Base-by-base conservation (phyloP, 2,888 invertebrate species). In the Oxyscelio sp. region DNA sequence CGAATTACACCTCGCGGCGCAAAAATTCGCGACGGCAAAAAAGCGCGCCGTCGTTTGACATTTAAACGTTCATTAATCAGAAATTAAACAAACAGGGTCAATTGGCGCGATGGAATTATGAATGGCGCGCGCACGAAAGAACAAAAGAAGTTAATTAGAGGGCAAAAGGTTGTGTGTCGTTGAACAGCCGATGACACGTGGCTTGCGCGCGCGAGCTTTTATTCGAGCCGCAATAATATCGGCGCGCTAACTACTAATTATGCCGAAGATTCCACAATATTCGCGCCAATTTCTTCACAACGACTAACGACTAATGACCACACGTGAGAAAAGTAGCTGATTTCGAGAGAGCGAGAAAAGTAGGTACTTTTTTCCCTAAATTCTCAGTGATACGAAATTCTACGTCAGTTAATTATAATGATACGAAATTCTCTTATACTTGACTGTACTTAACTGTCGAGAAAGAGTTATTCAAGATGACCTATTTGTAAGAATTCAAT, bases 131-230 rank as follows among this genome's bases (percentile, higher is more conserved):
- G 61, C 81, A 13, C 31, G 48, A 61, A 63, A 22, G 70, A 82
- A 82, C 75, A 75, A 82, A 82, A 80, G 75, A 75, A 75, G 82
- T 83, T 77, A 77, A 83, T 83, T 83, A 83, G 65, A 52, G 65
- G 65, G 71, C 71, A 71, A 83, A 83, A 83, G 77, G 66, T 73
- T 40, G 40, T 80, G 24, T 43, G 65, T 24, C 58, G 71, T 22
- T 34, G 24, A 58, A 48, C 74, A 38, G 48, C 68, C 68, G 65
- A 48, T 68, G 74, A 74, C 74, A 74, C 68, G 74, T 68, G 81
- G 43, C 74, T 21, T 48, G 68, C 27, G 48, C 61, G 68, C 61
- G 77, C 45, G 74, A 21, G 31, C 48, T 15, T 22, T 11, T 31
- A 54, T 21, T 17, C 21, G 22, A 19, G 52, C 11, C 54, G 45